phyloP scores from a whole-genome alignment of 2,113 vertebrate species.

The Cyanoramphus novaezelandiae region DNA sequence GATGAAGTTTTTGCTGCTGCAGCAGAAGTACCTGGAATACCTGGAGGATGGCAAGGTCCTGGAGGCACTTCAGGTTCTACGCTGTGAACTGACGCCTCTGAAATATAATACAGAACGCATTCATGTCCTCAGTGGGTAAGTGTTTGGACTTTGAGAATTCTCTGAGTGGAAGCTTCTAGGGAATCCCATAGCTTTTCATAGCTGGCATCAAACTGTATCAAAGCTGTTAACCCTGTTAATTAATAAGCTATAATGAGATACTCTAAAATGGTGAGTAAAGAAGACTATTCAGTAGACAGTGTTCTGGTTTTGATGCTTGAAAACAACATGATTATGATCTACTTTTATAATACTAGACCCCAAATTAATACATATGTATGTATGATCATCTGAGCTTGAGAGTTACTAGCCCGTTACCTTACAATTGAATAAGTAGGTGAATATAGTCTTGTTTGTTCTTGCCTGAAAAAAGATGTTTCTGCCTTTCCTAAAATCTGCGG shows the following conservation, averaged over 20 bases:
- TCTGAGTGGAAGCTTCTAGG: not conserved
- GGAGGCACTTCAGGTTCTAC: conserved; percentile 93
- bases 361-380: not conserved
- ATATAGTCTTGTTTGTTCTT: not conserved
- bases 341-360: not conserved
- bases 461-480: not conserved
- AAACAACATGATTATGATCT: not conserved
- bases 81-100: conserved; percentile 92
- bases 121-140: conserved; percentile 94
- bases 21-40: conserved; percentile 98
- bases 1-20: conserved; percentile 98
- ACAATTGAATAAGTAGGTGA: not conserved
- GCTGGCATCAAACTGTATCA: not conserved
- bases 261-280: not conserved
- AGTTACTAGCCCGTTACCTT: not conserved
- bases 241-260: not conserved
- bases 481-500: not conserved
- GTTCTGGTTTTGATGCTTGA: not conserved
- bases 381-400: not conserved
- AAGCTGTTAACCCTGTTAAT: not conserved
- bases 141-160: not conserved
- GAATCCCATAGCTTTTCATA: not conserved
- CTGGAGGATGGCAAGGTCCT: conserved; percentile 96
- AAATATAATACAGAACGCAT: conserved; percentile 97
- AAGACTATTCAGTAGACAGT: not conserved